phyloP scores from a whole-genome alignment of 1,140 invertebrate genomes.

The Trachymyrmex cornetzi region DNA sequence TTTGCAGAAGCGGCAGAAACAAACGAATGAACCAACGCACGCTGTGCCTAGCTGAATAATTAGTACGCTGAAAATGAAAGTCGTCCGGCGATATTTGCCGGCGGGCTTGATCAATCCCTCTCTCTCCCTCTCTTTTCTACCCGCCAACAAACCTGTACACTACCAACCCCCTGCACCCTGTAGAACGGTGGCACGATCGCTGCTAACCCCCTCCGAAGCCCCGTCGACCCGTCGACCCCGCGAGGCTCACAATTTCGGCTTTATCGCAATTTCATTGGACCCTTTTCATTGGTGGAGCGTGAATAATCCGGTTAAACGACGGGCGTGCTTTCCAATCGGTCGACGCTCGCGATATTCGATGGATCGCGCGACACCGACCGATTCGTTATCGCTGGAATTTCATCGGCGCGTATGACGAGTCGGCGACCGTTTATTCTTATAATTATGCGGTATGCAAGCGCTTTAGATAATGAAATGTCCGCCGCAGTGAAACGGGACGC shows the following conservation, averaged over 20 bases:
- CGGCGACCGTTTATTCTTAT: constrained; percentile 66
- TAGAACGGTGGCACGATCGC: constrained; percentile 47
- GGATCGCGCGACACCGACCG: constrained; percentile 39
- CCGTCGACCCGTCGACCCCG: constrained; percentile 34
- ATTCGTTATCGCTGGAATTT: constrained; percentile 63
- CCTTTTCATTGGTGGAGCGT: constrained; percentile 75
- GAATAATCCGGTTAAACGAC: constrained; percentile 81
- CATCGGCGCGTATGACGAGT: constrained; percentile 56
- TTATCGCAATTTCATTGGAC: constrained; percentile 81
- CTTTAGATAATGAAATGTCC: constrained; percentile 57
- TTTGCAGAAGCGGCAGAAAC: constrained; percentile 77
- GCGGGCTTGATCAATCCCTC: constrained; percentile 67
- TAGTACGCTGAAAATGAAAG: constrained; percentile 82
- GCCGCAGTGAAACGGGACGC: constrained; percentile 8
- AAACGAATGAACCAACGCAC: constrained; percentile 77
- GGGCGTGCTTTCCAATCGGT: constrained; percentile 70
- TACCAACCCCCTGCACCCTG: neutral
- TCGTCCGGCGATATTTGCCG: constrained; percentile 81
- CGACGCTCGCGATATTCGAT: constrained; percentile 68
- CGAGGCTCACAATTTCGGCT: constrained; percentile 76
- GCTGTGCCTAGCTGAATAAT: constrained; percentile 79
- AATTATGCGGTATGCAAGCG: constrained; percentile 61
- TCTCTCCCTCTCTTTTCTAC: neutral
- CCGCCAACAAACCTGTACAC: neutral
- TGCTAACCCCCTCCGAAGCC: constrained; percentile 10